Evolutionary conservation across 2,113 vertebrate genomes (phyloP), one percentile per base, ranked within the genome.

Genomic region (Propithecus coquereli): DNA sequence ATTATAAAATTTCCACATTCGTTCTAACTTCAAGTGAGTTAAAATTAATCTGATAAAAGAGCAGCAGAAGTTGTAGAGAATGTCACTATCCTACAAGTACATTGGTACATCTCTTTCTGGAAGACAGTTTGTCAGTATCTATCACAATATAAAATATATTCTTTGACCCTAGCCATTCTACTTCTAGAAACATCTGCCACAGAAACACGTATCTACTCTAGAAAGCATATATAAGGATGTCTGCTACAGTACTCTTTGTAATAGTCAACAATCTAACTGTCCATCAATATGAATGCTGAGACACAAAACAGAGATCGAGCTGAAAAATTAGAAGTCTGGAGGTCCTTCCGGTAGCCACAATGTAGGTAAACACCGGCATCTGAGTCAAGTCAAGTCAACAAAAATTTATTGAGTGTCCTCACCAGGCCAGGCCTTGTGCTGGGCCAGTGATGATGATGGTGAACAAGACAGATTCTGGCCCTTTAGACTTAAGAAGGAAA

Each of bases 401-500:
- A 65, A 91, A 73, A 77, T 61, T 0, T 45, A 37, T 7, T 73
- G 27, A 65, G 27, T 88, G 27, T 59, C 83, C 70, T 74, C 45
- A 57, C 66, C 37, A 32, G 8, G 17, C 50, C n/a, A 74, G 74
- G 63, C 23, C 32, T 52, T 30, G n/a, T 50, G 40, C 25, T 82
- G 50, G 50, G 22, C 11, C 30, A 47, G 13, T 74, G 37, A 76
- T 32, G 20, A 82, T 32, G 63, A 84, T 5, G 14, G 20, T 76
- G 40, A 81, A 45, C 3, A 37, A 88, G 74, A 43, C 25, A 61
- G 37, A 71, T 7, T 59, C 54, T 52, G 30, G 22, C 17, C 34
- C 30, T 84, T 84, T 57, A 92, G 59, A 34, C 76, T 70, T 68
- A 86, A 82, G 43, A 66, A 80, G 54, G 86, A 96, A 92, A 74